Evolutionary conservation across 2,888 invertebrate genomes (phyloP).

Genomic region (Scaptomyza flava): DNA sequence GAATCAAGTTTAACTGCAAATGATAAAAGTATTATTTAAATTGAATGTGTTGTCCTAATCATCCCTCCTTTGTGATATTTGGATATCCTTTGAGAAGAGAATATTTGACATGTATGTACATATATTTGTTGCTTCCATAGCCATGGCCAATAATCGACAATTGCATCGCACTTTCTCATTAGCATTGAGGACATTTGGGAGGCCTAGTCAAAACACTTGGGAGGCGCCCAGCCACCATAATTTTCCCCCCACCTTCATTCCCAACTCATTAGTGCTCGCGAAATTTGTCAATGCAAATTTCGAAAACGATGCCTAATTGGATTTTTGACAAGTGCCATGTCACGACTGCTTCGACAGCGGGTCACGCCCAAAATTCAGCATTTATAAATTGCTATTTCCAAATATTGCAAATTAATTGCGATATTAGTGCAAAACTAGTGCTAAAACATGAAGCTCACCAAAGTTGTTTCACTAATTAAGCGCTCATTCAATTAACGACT

Average conservation of each 20-base stretch:
- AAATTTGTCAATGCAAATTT: slow-evolving; percentile 51
- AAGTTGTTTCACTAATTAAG: slow-evolving; percentile 66
- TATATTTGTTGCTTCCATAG: no score
- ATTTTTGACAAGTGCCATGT: slow-evolving; percentile 61
- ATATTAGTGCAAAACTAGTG: slow-evolving; percentile 43
- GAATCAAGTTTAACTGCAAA: no score
- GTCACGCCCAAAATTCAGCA: slow-evolving; percentile 17
- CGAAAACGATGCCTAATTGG: slow-evolving; percentile 60
- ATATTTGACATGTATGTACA: no score
- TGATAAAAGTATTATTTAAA: no score
- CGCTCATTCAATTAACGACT: slow-evolving; percentile 54
- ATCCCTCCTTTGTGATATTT: no score
- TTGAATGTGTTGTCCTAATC: no score
- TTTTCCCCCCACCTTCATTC: background rate
- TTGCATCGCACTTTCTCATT: slow-evolving; percentile 33
- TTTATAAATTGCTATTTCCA: slow-evolving; percentile 50
- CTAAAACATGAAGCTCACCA: slow-evolving; percentile 43
- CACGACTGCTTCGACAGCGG: slow-evolving; percentile 30
- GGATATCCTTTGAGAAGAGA: no score
- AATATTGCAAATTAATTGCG: slow-evolving; percentile 61
- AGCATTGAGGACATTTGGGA: slow-evolving; percentile 30
- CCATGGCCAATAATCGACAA: background rate
- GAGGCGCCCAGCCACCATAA: background rate
- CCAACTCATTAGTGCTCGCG: slow-evolving; percentile 46
- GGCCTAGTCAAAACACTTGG: slow-evolving; percentile 26